Conservation (phyloP, 2,113 vertebrate genomes). For the Odontophorus gujanensis region DNA sequence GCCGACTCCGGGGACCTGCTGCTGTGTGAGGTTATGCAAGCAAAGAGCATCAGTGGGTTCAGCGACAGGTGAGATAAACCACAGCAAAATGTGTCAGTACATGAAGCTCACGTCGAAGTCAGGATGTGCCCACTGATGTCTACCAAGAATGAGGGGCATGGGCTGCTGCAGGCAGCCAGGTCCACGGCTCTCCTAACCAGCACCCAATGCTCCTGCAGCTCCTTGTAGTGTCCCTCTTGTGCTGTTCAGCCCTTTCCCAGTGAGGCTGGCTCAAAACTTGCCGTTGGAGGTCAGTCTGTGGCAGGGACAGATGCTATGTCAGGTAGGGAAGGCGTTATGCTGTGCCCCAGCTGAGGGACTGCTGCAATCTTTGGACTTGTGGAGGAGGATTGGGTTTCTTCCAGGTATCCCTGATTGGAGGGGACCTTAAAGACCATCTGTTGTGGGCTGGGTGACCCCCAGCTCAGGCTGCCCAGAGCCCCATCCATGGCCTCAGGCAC, state of each 20-base stretch:
- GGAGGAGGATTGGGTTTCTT: not conserved
- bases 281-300: not conserved
- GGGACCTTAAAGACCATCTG: not conserved
- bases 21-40: not conserved
- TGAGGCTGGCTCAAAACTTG: not conserved
- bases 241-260: not conserved
- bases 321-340: not conserved
- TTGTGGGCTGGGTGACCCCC: not conserved
- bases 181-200: not conserved
- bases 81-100: not conserved
- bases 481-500: not conserved
- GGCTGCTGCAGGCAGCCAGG: not conserved
- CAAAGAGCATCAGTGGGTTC: not conserved
- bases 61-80: not conserved
- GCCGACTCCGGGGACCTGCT: not conserved
- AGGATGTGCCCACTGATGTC: not conserved
- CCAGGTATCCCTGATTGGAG: not conserved
- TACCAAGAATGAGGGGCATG: not conserved
- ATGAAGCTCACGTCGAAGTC: not conserved
- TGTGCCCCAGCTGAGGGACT: not conserved
- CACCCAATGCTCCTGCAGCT: rapidly evolving
- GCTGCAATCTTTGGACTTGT: not conserved
- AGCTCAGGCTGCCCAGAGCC: too few species aligned
- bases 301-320: not conserved
- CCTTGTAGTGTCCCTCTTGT: not conserved